Evolutionary conservation across 1,140 invertebrate species (phyloP).

Genomic region (Neuroterus valhalla): DNA sequence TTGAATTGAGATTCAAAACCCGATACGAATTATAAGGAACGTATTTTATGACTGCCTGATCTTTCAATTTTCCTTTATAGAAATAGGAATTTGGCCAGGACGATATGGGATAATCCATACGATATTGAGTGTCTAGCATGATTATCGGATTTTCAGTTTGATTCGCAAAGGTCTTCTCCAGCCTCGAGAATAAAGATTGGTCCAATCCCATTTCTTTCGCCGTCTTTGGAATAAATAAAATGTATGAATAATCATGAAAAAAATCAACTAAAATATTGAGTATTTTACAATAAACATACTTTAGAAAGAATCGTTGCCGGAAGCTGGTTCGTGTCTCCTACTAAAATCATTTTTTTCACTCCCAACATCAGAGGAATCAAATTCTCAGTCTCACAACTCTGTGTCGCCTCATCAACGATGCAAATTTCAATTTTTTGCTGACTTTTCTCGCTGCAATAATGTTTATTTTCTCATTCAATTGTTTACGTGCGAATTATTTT

Average conservation of each 20-base stretch:
- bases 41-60: constrained; percentile 57
- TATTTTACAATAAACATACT: constrained; percentile 67
- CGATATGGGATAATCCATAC: constrained; percentile 89
- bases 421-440: constrained; percentile 82
- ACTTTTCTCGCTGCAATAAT: constrained; percentile 33
- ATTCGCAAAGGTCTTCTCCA: constrained; percentile 21
- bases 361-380: constrained; percentile 86
- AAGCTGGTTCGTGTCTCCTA: constrained; percentile 92
- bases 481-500: not conserved
- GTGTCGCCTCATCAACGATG: constrained; percentile 94
- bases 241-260: constrained; percentile 19
- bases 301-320: constrained; percentile 87
- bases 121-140: constrained; percentile 85
- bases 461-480: not conserved
- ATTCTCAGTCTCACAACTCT: constrained; percentile 88
- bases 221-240: constrained; percentile 63
- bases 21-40: constrained; percentile 75
- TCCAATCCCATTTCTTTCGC: constrained; percentile 78
- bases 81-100: constrained; percentile 86
- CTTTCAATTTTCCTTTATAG: constrained; percentile 80
- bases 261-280: constrained; percentile 41
- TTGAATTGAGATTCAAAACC: constrained; percentile 75
- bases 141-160: constrained; percentile 63
- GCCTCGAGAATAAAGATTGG: constrained; percentile 80
- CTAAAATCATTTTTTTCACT: constrained; percentile 85